Percentiles rank a stretch among this genome's conserved stretches.
Evolutionary conservation across 2,888 invertebrate genomes (phyloP).

Genomic region (Eueremaeus valkanovi): DNA sequence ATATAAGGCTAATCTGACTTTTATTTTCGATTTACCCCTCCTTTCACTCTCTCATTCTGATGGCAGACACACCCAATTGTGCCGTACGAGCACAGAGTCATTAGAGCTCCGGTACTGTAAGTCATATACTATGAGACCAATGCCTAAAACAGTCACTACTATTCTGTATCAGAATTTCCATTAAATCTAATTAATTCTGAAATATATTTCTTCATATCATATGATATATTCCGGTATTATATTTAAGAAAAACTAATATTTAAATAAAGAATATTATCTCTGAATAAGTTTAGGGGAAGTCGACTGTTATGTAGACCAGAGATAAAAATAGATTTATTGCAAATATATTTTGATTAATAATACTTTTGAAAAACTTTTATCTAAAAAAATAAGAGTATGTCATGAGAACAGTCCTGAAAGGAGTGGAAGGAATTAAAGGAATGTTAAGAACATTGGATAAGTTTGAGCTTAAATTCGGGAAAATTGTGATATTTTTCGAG

Average conservation of each 20-base stretch:
- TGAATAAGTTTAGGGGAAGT: neutral
- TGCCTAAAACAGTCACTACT: neutral
- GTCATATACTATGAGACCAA: neutral
- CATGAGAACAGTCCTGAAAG: neutral
- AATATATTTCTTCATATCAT: neutral
- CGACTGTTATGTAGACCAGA: neutral
- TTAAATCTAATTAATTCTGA: neutral
- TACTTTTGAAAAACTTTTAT: neutral
- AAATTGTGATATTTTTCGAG: no score
- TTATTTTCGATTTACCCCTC: neutral
- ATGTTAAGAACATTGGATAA: neutral
- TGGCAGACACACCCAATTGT: conserved; percentile 14
- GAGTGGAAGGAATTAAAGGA: neutral
- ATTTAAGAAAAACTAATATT: conserved; percentile 11
- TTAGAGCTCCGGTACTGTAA: neutral
- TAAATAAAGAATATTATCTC: neutral
- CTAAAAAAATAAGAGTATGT: neutral
- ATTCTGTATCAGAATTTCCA: neutral
- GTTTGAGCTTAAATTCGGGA: neutral
- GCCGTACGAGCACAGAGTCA: neutral
- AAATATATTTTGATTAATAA: conserved; percentile 26
- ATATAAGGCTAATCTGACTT: conserved; percentile 33
- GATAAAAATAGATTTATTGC: conserved; percentile 27
- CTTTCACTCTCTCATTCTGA: neutral
- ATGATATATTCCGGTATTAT: no score